Base-by-base conservation (phyloP, 2,113 vertebrate species). In the Gymnarchus niloticus region DNA sequence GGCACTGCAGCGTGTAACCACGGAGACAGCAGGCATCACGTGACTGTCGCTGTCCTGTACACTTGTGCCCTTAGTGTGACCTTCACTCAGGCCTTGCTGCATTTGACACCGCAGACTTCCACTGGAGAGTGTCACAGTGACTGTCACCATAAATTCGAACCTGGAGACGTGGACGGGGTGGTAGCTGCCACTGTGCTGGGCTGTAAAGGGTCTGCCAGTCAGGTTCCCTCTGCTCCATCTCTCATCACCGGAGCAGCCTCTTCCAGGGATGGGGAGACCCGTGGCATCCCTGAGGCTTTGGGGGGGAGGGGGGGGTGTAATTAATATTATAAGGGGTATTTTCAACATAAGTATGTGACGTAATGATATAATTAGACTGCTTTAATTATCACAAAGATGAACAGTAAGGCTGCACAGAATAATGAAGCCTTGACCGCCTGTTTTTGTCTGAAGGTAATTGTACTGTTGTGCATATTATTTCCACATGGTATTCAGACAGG, bases 321-420 rank as follows among this genome's bases (percentile, higher is more conserved):
- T 52, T 82, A 33, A 52, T 82, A 7, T 9, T 7, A 33, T 52
- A 12, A 14, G 21, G 48, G 51, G 28, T 82, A 14, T 44, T 57
- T 28, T 46, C 23, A 49, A n/a, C 49, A 33, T 52, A 3, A 49
- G 23, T 52, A 48, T 81, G 51, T 48, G 9, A 49, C 19, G 14
- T 81, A 48, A 52, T 17, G 1, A 33, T 51, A 19, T 83, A 41
- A 57, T 57, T 44, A 37, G 8, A 44, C 37, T 46, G 52, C 46
- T 57, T 59, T 83, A 59, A 46, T 83, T 83, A 21, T 83, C 33
- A 10, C 54, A 33, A 37, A 57, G 33, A 83, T 44, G 81, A 57
- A 54, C 41, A 61, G 49, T 41, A 23, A 37, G 52, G 21, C 81
- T 57, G 14, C 17, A 56, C 41, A 83, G n/a, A 28, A n/a, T 65